Conservation (phyloP, 2,888 invertebrate genomes). For the Sesamia inferens region DNA sequence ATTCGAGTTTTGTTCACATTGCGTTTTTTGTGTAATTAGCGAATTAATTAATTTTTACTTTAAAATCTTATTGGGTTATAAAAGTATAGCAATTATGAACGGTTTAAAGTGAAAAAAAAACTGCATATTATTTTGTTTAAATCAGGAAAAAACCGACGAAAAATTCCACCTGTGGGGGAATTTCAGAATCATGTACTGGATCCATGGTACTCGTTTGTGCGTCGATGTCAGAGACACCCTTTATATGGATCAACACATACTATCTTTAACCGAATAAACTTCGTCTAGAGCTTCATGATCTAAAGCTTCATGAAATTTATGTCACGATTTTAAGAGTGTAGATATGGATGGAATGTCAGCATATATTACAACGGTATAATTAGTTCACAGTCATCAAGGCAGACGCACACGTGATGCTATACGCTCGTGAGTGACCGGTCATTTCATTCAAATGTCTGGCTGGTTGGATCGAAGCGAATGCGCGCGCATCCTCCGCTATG, state of each 20-base stretch:
- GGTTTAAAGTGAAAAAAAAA: too few species aligned
- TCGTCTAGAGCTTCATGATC: background rate
- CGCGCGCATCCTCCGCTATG: conserved; percentile 80
- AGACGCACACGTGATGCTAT: conserved; percentile 70
- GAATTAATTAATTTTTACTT: too few species aligned
- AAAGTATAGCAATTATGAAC: too few species aligned
- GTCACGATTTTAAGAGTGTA: conserved; percentile 26
- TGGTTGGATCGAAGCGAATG: conserved; percentile 83
- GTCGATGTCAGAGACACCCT: too few species aligned
- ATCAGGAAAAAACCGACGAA: too few species aligned
- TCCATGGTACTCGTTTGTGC: too few species aligned
- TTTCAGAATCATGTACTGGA: too few species aligned
- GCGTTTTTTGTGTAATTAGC: too few species aligned
- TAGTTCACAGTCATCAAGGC: conserved; percentile 51
- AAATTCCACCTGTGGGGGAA: too few species aligned
- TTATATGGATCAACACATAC: background rate
- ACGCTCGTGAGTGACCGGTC: conserved; percentile 76
- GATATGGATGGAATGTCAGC: conserved; percentile 35
- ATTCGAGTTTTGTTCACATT: too few species aligned
- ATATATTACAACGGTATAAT: conserved; percentile 38
- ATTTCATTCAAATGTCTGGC: conserved; percentile 82
- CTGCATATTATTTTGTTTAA: too few species aligned
- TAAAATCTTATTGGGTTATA: too few species aligned
- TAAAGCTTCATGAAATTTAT: conserved; percentile 29
- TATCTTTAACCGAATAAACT: conserved; percentile 17